Percentiles rank a stretch among this genome's conserved stretches.
Evolutionary conservation across 2,113 vertebrate species (phyloP).

Genomic region (Triplophysa dalaica): DNA sequence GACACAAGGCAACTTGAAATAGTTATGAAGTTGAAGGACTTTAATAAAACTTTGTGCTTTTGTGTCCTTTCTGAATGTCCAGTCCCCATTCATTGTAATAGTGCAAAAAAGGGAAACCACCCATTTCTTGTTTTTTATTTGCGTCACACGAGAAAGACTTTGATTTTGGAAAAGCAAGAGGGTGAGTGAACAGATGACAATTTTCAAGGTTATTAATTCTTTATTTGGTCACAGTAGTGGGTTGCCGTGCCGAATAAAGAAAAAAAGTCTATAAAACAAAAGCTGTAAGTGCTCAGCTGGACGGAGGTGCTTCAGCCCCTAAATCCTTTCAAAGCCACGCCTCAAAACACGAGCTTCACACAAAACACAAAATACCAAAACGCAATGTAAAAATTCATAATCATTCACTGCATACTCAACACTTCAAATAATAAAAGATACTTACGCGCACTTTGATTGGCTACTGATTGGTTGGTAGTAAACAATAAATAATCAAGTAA

Average conservation of each 20-base stretch:
- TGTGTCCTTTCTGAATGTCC: no score
- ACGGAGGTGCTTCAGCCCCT: slow-evolving; percentile 70
- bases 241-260: background rate
- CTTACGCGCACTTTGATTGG: slow-evolving; percentile 55
- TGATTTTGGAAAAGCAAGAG: no score
- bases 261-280: no score
- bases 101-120: no score
- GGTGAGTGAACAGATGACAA: no score
- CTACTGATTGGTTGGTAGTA: slow-evolving; percentile 63
- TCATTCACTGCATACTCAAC: slow-evolving; percentile 73
- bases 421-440: slow-evolving; percentile 66
- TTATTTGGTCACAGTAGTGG: background rate
- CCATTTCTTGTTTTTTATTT: no score
- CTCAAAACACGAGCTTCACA: slow-evolving; percentile 70
- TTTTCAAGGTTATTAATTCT: no score
- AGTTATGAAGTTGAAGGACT: no score
- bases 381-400: slow-evolving; percentile 68
- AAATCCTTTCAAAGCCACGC: slow-evolving; percentile 69
- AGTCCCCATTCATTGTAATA: no score
- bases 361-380: slow-evolving; percentile 68
- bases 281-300: slow-evolving; percentile 5
- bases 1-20: no score
- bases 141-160: no score
- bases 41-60: no score
- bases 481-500: slow-evolving; percentile 69